Evolutionary conservation across 2,888 invertebrate genomes (phyloP), one percentile per base, ranked within the genome.

Genomic region (Lepeophtheirus nordmannii): DNA sequence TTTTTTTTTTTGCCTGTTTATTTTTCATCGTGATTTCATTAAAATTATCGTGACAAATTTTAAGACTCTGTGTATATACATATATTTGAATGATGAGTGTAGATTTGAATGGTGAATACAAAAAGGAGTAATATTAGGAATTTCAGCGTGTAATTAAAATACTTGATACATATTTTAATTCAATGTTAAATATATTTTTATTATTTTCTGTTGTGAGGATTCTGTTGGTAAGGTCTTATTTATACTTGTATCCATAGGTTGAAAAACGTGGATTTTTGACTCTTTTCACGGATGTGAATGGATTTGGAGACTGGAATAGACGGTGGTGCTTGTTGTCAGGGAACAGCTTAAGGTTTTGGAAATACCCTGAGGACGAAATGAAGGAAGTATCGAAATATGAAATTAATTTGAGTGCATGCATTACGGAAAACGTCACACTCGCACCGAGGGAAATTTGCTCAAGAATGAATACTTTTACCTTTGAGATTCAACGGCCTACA

Each of bases 221-320:
- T 7, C 30, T 30, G 7, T 30, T 30, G 7, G 2, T 30, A 30
- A 30, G 30, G 30, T 30, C 30, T 30, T 30, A 30, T 30, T 30
- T n/a, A n/a, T n/a, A n/a, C 7, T 30, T 30, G 7, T 30, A 30
- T 7, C 30, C 30, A 11, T 23, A 41, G 41, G 81, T 87, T 0
- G 84, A 85, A 71, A 84, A 90, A 77, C 81, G 84, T 67, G 93
- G 92, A 30, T 96, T 94, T 77, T 81, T 96, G 69, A 96, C 93
- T 0, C 90, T 96, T 82, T 97, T 92, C 78, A 92, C 94, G 75
- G 94, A 96, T 75, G 85, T 94, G 40, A 86, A 86, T 67, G 96
- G 96, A 0, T 85, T 92, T 70, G 96, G 94, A 3, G 90, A 93
- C 0, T 97, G 96, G 97, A 92, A 37, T 58, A 82, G 97, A 23